These are phyloP conservation scores for Probosciger aterrimus DNA, from an alignment of 2,113 vertebrate species.

Conservation along the genomic window DNA sequence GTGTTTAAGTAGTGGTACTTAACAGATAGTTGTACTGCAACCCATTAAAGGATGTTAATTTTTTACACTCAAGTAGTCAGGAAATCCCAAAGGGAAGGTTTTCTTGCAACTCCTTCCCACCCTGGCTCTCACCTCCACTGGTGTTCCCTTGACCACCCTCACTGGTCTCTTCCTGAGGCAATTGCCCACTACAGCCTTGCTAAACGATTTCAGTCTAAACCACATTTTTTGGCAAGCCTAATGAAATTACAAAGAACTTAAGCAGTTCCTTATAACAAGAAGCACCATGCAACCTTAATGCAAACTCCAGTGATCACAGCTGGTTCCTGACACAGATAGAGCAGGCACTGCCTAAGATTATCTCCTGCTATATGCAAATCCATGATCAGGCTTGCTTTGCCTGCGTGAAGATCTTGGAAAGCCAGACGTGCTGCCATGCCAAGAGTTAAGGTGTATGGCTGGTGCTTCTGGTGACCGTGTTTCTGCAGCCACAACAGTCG, in stretches of 20 bases:
- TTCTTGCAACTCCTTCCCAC: neutral
- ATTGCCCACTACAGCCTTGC: neutral
- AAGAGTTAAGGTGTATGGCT: neutral
- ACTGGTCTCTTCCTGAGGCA: neutral
- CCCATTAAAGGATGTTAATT: neutral
- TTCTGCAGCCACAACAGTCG: neutral
- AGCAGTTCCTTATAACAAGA: neutral
- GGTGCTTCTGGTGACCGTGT: neutral
- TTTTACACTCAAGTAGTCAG: neutral
- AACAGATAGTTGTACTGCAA: neutral
- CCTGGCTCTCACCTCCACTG: neutral
- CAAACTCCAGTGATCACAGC: neutral
- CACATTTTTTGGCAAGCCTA: neutral
- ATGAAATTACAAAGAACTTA: neutral
- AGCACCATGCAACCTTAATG: neutral
- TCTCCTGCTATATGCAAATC: neutral
- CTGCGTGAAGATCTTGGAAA: neutral
- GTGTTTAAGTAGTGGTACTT: neutral
- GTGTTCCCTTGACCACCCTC: neutral
- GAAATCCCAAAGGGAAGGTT: neutral
- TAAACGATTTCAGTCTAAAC: neutral
- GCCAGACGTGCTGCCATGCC: neutral
- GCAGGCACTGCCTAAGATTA: neutral
- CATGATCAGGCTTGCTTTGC: neutral
- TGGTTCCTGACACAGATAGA: neutral